Evolutionary conservation across 2,113 vertebrate species (phyloP).

Genomic region (Hydropotes inermis): DNA sequence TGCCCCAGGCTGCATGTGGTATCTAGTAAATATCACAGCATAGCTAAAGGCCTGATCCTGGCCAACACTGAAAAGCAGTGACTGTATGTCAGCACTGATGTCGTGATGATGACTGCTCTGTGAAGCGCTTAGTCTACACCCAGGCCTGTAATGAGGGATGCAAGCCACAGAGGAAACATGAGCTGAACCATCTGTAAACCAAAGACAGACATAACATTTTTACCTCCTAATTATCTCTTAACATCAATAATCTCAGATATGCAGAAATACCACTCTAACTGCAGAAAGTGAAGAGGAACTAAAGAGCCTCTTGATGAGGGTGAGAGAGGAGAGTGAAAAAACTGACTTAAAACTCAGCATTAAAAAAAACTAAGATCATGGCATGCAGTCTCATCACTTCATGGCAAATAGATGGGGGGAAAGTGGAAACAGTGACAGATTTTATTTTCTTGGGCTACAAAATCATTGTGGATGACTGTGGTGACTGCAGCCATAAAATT

Average conservation of each 20-base stretch:
- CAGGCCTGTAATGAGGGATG: not conserved
- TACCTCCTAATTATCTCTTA: not conserved
- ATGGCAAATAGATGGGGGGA: not conserved
- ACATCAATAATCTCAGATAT: not conserved
- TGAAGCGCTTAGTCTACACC: not conserved
- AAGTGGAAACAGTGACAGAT: not conserved
- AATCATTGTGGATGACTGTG: not conserved
- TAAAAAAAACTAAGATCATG: not conserved
- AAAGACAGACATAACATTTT: not conserved
- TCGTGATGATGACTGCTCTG: not conserved
- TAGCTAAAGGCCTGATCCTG: not conserved
- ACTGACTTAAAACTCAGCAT: not conserved
- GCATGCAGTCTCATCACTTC: not conserved
- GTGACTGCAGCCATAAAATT: not conserved
- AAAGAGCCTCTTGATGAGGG: not conserved
- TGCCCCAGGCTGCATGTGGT: not conserved
- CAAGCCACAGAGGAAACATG: not conserved
- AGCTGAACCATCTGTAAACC: not conserved
- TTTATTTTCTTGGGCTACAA: not conserved
- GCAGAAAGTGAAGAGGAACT: not conserved
- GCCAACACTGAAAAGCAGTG: not conserved
- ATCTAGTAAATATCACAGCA: constrained; percentile 26
- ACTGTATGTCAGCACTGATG: not conserved
- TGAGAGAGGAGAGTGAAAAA: not conserved
- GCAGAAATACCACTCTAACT: not conserved